These are phyloP conservation scores for Drosophila cyrtoloma DNA, from an alignment of 2,888 invertebrate genomes.

Conservation along the genomic window DNA sequence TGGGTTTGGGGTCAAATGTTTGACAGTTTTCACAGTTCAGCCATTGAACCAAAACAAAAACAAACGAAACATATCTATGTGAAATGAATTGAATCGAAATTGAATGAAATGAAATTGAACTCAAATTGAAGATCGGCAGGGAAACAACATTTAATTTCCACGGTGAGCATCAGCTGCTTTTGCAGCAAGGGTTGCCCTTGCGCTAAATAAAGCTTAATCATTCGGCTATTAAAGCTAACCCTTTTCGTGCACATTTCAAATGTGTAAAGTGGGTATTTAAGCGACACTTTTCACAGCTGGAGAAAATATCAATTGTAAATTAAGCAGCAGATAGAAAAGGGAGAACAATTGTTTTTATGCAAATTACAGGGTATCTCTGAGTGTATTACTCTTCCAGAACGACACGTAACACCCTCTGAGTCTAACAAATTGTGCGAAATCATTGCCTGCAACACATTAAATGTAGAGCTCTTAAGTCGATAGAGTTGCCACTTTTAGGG, in stretches of 20 bases:
- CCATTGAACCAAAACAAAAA: constrained; percentile 16
- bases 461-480: constrained; percentile 42
- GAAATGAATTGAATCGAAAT: constrained; percentile 13
- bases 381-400: not conserved
- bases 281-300: not conserved
- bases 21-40: constrained; percentile 32
- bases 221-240: constrained; percentile 9
- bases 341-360: not conserved
- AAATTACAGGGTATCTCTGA: not conserved
- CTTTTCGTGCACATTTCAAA: not conserved
- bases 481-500: constrained; percentile 23
- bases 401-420: constrained; percentile 1
- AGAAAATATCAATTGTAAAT: not conserved
- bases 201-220: constrained; percentile 26
- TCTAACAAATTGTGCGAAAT: constrained; percentile 40
- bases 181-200: constrained; percentile 14
- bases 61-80: constrained; percentile 23
- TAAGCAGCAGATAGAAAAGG: not conserved
- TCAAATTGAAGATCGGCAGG: not conserved
- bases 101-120: constrained; percentile 17
- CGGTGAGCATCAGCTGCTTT: constrained; percentile 23
- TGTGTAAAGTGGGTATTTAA: not conserved
- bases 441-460: constrained; percentile 34
- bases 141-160: constrained; percentile 31
- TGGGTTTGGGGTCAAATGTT: constrained; percentile 25